Base-by-base conservation (phyloP, 2,113 vertebrate genomes). In the Scomber scombrus region DNA sequence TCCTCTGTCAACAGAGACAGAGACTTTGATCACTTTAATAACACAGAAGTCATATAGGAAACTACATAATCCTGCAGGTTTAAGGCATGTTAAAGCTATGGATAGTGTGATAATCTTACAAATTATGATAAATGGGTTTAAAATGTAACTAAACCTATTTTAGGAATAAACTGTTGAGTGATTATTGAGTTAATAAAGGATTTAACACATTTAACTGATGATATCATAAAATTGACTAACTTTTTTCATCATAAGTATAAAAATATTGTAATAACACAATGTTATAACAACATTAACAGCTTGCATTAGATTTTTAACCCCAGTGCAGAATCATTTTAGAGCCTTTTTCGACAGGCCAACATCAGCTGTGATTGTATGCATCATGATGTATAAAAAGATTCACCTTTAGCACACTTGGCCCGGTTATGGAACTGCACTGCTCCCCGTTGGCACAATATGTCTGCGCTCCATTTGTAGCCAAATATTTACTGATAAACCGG, bases 391-490 rank as follows among this genome's bases (percentile, higher is more conserved):
- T 61, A 12, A 64, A 80, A 40, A 46, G 54, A 14, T 57, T 78
- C 26, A 77, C 50, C 64, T 85, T 87, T 64, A 31, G 19, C 71
- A 74, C 78, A 77, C 67, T 82, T 85, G 80, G 86, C 69, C 21
- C 3, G 7, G 16, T 60, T 49, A 11, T 18, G 18, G 65, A 71
- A 21, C 11, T 23, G 26, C 62, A 3, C 10, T 6, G 21, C 62
- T 49, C 26, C 31, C 18, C 52, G 49, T 71, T 29, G 8, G 31
- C 58, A 68, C 46, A 67, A 23, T 14, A 14, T 15, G 7, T 19
- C 21, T 50, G 54, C 73, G 54, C 78, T 70, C 46, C 68, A 49
- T 52, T 9, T 0, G 21, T 6, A 23, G 57, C 11, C 43, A 40
- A 34, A 80, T 78, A 78, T 81, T 78, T 43, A 71, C 58, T 29